Base-by-base conservation (phyloP, 2,888 invertebrate genomes). In the Autographa pulchrina region DNA sequence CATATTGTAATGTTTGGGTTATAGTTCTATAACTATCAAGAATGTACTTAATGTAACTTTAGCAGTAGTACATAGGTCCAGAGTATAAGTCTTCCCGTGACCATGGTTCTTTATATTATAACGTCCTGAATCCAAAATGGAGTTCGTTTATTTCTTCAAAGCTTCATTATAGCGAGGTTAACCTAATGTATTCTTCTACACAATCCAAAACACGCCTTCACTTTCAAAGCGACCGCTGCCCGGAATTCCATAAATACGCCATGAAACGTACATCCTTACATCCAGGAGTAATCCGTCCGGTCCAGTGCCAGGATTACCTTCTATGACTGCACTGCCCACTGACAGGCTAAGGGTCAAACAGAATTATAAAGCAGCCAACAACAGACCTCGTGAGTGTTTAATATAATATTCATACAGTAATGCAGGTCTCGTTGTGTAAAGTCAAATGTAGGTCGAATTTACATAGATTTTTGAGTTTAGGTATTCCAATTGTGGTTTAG, bases 341-440 rank as follows among this genome's bases (percentile, higher is more conserved):
- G 81, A 65, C 78, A 70, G 65, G 63, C 68, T 74, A 70, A 68
- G 83, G 85, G 86, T 87, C 89, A 92, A 92, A 92, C 86, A 79
- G 92, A 92, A 92, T 92, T 88, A 84, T 85, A 91, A 89, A 93
- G 91, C 82, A 88, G 78, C 75, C 73, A 79, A 82, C 83, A 81
- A 79, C 58, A 62, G 78, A 74, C 70, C 69, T 78, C 75, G 81
- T 88, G 83, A 78, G 88, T 85, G 83, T 86, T 85, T 87, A 88
- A 91, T 92, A 83, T 88, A 89, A 86, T 86, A 84, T 84, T 83
- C 67, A 87, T 87, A 84, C 78, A 77, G 83, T 86, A 85, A 85
- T 87, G 85, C 85, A 84, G 82, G 82, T 75, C 70, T 62, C 62
- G 62, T 82, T 80, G 83, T 69, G 68, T 66, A 69, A 81, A 86